These are phyloP conservation scores for Mionectes macconnelli DNA, from an alignment of 2,113 vertebrate species.

Conservation along the genomic window DNA sequence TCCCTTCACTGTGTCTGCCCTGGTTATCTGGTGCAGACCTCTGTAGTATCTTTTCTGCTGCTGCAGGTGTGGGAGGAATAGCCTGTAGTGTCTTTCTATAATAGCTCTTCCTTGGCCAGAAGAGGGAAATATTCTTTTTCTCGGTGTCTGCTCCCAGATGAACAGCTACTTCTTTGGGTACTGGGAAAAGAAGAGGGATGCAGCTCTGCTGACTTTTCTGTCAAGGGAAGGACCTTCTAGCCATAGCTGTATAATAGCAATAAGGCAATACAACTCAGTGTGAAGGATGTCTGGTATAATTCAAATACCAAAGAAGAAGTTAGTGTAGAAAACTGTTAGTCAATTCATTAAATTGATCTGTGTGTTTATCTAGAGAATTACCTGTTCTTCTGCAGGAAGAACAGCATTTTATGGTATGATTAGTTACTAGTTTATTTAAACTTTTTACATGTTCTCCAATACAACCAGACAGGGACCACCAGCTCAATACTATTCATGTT, in stretches of 20 bases:
- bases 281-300: not conserved
- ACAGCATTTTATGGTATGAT: not conserved
- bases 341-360: not conserved
- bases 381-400: not conserved
- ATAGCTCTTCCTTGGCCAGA: not conserved
- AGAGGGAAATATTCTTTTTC: not conserved
- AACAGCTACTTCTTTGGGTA: not conserved
- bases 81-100: accelerated
- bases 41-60: not conserved
- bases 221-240: not conserved
- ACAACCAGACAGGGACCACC: not conserved
- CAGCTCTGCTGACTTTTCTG: not conserved
- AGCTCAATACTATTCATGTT: not conserved
- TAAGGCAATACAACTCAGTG: not conserved
- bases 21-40: not conserved
- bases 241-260: not conserved
- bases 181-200: not conserved
- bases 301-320: not conserved
- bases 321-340: not conserved
- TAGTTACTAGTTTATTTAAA: not conserved
- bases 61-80: not conserved
- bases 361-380: not conserved
- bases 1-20: not conserved
- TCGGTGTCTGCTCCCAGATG: not conserved
- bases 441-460: accelerated